Evolutionary conservation across 1,140 invertebrate species (phyloP).

Genomic region (Xylocopa sonorina): DNA sequence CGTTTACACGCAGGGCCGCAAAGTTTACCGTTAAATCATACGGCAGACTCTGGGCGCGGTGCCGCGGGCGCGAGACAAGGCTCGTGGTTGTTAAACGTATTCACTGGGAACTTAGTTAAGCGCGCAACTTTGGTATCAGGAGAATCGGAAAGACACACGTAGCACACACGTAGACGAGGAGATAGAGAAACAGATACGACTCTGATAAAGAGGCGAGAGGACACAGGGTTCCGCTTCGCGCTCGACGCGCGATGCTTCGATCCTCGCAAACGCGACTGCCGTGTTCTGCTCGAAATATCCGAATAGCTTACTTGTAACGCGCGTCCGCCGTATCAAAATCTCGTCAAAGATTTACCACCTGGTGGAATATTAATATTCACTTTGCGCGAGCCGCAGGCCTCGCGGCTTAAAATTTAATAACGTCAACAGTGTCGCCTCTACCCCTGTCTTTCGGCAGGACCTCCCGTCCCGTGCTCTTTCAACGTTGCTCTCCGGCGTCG

Average conservation of each 20-base stretch:
- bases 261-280: constrained; percentile 7
- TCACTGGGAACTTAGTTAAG: constrained; percentile 35
- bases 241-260: neutral
- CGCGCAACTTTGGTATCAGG: constrained; percentile 36
- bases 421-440: neutral
- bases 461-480: neutral
- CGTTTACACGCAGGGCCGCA: constrained; percentile 41
- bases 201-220: neutral
- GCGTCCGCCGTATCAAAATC: constrained; percentile 5
- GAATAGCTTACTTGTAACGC: constrained; percentile 12
- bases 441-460: neutral
- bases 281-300: constrained; percentile 17
- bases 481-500: too few relatives aligned
- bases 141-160: constrained; percentile 22
- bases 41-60: constrained; percentile 35
- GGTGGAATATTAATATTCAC: constrained; percentile 16
- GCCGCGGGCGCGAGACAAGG: constrained; percentile 23
- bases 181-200: too few relatives aligned
- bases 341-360: constrained; percentile 17
- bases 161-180: neutral
- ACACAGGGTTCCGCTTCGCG: neutral
- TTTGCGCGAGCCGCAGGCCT: neutral
- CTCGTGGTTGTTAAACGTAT: constrained; percentile 43
- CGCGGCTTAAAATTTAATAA: constrained; percentile 36
- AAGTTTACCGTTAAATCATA: constrained; percentile 57